Evolutionary conservation across 2,888 invertebrate genomes (phyloP), one percentile per base, ranked within the genome.

Genomic region (Tanaodytes sp.): DNA sequence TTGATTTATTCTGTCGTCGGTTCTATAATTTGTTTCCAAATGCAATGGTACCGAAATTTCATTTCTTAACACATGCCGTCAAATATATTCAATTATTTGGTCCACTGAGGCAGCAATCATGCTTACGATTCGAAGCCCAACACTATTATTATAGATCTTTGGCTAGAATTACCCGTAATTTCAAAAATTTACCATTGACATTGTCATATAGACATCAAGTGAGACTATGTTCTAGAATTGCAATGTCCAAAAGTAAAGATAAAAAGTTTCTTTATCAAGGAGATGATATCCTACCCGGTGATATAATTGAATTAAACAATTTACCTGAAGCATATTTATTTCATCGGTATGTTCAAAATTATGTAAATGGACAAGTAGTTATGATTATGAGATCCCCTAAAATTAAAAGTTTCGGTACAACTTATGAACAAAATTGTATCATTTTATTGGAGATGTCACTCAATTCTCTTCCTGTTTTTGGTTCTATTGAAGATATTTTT

Each of bases 291-390:
- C 40, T 36, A 15, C 51, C 54, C 23, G 63, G 58, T 37, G 6
- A 45, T 54, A 55, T 51, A 16, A 31, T 64, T n/a, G 18, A 48
- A 3, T 40, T 71, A 16, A 12, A 27, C 27, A 55, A 66, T 36
- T 59, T 71, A 14, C 51, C 40, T 1, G 31, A 67, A 37, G 23
- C 57, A 3, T 43, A 42, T 70, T n/a, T 5, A 23, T n/a, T n/a
- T n/a, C n/a, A n/a, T n/a, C n/a, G n/a, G n/a, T n/a, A n/a, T n/a
- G n/a, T n/a, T n/a, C n/a, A n/a, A n/a, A n/a, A n/a, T n/a, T n/a
- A n/a, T n/a, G n/a, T n/a, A n/a, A n/a, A n/a, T n/a, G n/a, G n/a
- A n/a, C n/a, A n/a, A n/a, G n/a, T n/a, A n/a, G n/a, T n/a, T n/a
- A n/a, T n/a, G n/a, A n/a, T n/a, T n/a, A n/a, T n/a, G n/a, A n/a